Base-by-base conservation (phyloP, 2,113 vertebrate genomes). In the Pseudolaguvia tuberculata region DNA sequence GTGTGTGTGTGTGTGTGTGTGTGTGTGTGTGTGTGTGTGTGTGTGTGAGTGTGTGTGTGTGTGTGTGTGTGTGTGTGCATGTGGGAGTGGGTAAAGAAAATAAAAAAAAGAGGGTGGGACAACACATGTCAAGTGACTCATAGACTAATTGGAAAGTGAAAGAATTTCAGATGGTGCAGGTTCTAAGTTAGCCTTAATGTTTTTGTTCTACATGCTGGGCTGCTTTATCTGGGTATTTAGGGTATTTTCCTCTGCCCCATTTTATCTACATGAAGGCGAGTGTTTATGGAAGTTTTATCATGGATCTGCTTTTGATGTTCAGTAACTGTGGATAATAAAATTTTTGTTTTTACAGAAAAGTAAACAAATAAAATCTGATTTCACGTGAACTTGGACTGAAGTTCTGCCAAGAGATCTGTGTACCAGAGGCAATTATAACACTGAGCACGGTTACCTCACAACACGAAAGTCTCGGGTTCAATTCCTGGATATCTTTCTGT, bases 31-130 rank as follows among this genome's bases (percentile, higher is more conserved):
- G 48, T 6, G 27, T 17, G 13, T 18, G n/a, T 6, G 62, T 25
- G 21, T 17, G 21, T 10, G 7, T 47, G 62, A 8, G 62, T 9
- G 20, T 63, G n/a, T 23, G 35, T 23, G 5, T 45, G 59, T 45
- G 23, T 31, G 47, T 18, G 47, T 52, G 48, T 25, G 13, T 47
- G 39, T 23, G 21, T 57, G 23, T 59, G 13, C 21, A 45, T n/a
- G 29, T 17, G 51, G 2, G 4, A 68, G 20, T 17, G 31, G 47
- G 12, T 45, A 6, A 56, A 55, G 48, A 3, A 25, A 47, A n/a
- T n/a, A n/a, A 69, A 59, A 76, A 45, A 2, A n/a, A 35, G n/a
- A 61, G 74, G 66, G 47, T 39, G 74, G 45, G 29, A 27, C 2
- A 29, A 25, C 66, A 56, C 4, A 51, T 7, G 11, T 58, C 31